Conservation (phyloP, 2,888 invertebrate species). For the Drosophila barbarae region DNA sequence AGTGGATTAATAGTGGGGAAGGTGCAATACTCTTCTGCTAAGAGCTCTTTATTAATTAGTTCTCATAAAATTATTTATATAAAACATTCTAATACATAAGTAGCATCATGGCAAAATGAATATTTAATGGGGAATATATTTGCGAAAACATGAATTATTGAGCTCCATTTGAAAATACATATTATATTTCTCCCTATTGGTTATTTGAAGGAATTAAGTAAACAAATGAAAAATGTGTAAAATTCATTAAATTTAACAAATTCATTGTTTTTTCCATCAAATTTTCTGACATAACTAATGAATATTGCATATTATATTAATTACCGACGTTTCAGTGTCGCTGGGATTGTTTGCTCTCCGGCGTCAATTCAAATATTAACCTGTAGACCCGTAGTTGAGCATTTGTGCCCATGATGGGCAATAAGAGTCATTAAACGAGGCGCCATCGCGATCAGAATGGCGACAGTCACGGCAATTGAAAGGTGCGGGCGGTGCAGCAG, state of each 20-base stretch:
- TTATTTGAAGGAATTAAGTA: not conserved
- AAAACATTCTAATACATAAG: not conserved
- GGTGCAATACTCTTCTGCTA: not conserved
- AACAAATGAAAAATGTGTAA: not conserved
- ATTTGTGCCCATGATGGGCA: slow-evolving; percentile 14
- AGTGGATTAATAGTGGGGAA: not conserved
- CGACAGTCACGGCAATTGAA: slow-evolving; percentile 47
- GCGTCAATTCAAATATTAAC: slow-evolving; percentile 28
- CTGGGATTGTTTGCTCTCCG: slow-evolving; percentile 7
- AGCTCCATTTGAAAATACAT: not conserved
- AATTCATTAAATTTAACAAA: not conserved
- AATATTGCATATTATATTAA: slow-evolving; percentile 16
- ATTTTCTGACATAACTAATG: not conserved
- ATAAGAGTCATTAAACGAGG: slow-evolving; percentile 41
- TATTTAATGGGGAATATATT: not conserved
- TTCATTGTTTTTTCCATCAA: not conserved
- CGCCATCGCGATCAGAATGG: slow-evolving; percentile 49
- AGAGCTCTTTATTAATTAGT: too few relatives aligned
- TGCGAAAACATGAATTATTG: not conserved
- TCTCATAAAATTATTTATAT: not conserved
- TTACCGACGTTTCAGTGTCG: slow-evolving; percentile 2
- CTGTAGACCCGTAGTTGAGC: slow-evolving; percentile 7
- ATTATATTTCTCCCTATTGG: too few relatives aligned
- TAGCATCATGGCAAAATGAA: too few relatives aligned
- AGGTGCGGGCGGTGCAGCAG: slow-evolving; percentile 6